Conservation (phyloP, 2,888 invertebrate genomes). For the Drosophila nr. perissopoda region DNA sequence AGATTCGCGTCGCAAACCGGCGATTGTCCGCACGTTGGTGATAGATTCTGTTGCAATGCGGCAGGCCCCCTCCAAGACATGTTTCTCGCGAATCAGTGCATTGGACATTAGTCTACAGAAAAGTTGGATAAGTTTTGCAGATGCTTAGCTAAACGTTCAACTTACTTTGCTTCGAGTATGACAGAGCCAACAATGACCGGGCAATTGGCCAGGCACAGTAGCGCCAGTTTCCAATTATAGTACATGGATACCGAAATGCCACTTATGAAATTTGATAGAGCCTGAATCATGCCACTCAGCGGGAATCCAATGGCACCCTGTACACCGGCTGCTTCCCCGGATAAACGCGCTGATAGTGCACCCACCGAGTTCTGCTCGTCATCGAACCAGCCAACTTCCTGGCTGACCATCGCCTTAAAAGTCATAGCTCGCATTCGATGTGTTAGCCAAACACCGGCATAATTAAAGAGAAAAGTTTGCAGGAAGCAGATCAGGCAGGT, state of each 20-base stretch:
- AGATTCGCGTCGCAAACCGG: constrained; percentile 88
- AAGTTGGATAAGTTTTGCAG: not conserved
- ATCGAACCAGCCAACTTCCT: constrained; percentile 92
- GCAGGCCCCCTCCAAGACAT: constrained; percentile 88
- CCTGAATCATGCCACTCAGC: constrained; percentile 89
- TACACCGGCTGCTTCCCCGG: constrained; percentile 90
- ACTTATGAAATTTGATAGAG: constrained; percentile 88
- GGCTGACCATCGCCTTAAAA: constrained; percentile 89
- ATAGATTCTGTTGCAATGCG: constrained; percentile 91
- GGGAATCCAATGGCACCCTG: constrained; percentile 91
- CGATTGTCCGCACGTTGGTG: constrained; percentile 89
- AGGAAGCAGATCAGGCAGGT: constrained; percentile 89
- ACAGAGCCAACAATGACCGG: constrained; percentile 90
- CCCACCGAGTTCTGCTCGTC: constrained; percentile 89
- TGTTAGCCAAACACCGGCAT: constrained; percentile 91
- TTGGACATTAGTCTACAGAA: constrained; percentile 86
- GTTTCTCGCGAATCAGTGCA: constrained; percentile 87
- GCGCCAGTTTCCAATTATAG: constrained; percentile 90
- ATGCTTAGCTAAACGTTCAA: not conserved
- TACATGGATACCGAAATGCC: constrained; percentile 88
- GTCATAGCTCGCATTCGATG: constrained; percentile 87
- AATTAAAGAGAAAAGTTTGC: constrained; percentile 90
- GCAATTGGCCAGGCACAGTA: constrained; percentile 88
- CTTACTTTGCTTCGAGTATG: constrained; percentile 87
- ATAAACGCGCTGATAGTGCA: constrained; percentile 89